Base-by-base conservation (phyloP, 2,797 vertebrate species). In the Protosalanx chinensis region DNA sequence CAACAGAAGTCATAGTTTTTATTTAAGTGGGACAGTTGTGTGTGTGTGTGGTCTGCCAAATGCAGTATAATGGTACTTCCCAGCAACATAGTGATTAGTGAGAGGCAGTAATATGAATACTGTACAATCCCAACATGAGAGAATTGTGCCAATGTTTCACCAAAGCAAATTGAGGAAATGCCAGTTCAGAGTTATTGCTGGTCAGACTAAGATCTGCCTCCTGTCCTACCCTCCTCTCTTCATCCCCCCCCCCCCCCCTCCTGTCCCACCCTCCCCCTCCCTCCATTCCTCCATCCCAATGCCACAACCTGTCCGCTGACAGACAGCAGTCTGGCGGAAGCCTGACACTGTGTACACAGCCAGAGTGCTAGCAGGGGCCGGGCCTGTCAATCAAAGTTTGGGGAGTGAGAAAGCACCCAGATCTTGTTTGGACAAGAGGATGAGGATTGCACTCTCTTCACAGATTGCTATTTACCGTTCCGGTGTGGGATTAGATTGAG, bases 361-460 rank as follows among this genome's bases (percentile, higher is more conserved):
- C 76, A 70, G 83, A 64, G 33, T 16, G 84, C 81, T 82, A 82
- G 82, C 78, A 67, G 75, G 81, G 85, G 83, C 86, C 79, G 78
- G 72, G 56, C 59, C 86, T 88, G 90, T 87, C 90, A 89, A 82
- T 91, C 90, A 74, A 10, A 15, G 51, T 56, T 56, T 56, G 84
- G 80, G 78, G 69, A 78, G 79, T 64, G 15, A 80, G 82, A 77
- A 87, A 85, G 71, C 83, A 16, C 80, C 83, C 73, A 73, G 78
- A 84, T 86, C 18, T 86, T 88, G 79, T 90, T 90, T 87, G 83
- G 86, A 89, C 85, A 89, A 83, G 82, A 81, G 76, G 79, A 88
- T 78, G 83, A 81, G 79, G 79, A 81, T 84, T 84, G 83, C 78
- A 76, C 70, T 76, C 20, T 4, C 51, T n/a, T 56, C 13, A 32